A percentile compares a stretch with the other conserved stretches of the same genome.
Evolutionary conservation across 2,888 invertebrate genomes (phyloP).

Genomic region (Volucella inanis): DNA sequence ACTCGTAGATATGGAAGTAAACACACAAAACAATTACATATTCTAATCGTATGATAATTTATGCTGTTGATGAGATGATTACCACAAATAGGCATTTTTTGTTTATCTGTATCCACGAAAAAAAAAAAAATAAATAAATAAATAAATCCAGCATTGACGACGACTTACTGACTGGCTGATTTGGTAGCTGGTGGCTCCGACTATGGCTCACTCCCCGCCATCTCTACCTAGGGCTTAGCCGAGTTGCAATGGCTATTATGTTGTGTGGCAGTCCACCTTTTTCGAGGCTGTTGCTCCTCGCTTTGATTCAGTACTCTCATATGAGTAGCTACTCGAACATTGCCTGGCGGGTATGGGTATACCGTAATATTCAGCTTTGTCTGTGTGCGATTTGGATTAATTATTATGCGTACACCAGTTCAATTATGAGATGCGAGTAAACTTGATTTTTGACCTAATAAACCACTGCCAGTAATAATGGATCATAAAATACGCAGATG

Average conservation of each 20-base stretch:
- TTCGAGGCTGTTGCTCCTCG: constrained; percentile 67
- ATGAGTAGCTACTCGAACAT: constrained; percentile 1
- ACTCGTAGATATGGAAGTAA: constrained; percentile 51
- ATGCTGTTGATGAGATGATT: constrained; percentile 75
- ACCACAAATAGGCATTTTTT: constrained; percentile 75
- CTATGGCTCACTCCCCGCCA: constrained; percentile 35
- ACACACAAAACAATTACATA: constrained; percentile 73
- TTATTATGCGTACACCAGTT: constrained; percentile 74
- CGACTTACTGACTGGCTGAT: constrained; percentile 60
- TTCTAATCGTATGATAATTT: constrained; percentile 75
- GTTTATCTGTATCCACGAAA: constrained; percentile 72
- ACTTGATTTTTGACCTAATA: constrained; percentile 75
- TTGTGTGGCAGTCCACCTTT: constrained; percentile 62
- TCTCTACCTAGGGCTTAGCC: constrained; percentile 45
- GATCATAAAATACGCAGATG: constrained; percentile 68
- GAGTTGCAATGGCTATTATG: constrained; percentile 26
- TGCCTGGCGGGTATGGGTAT: constrained; percentile 7
- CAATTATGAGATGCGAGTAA: constrained; percentile 66
- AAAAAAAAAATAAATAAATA: constrained; percentile 30
- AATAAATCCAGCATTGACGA: constrained; percentile 33
- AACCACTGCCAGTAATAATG: constrained; percentile 71
- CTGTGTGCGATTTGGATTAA: constrained; percentile 70
- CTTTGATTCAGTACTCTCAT: neutral
- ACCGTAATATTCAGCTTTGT: constrained; percentile 51
- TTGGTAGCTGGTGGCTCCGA: constrained; percentile 16